Evolutionary conservation across 2,113 vertebrate species (phyloP).

Genomic region (Sarotherodon lohbergeri): DNA sequence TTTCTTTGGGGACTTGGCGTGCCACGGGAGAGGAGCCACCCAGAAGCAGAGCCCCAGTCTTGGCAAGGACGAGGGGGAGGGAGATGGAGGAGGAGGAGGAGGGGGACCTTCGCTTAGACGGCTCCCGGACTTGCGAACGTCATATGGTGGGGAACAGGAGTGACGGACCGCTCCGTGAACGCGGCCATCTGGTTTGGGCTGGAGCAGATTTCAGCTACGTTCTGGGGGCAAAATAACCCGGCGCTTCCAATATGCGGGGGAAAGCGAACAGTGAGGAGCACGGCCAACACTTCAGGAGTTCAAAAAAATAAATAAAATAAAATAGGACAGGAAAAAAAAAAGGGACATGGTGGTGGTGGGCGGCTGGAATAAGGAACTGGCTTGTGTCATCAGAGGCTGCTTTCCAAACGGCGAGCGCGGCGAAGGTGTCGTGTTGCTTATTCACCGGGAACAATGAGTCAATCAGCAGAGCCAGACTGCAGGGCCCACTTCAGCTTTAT

Average conservation of each 20-base stretch:
- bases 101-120: slow-evolving; percentile 39
- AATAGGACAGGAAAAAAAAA: neutral
- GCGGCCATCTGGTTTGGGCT: slow-evolving; percentile 75
- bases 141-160: slow-evolving; percentile 77
- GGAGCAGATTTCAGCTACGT: slow-evolving; percentile 75
- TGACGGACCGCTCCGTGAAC: slow-evolving; percentile 68
- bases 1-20: slow-evolving; percentile 67
- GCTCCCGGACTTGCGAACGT: slow-evolving; percentile 72
- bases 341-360: slow-evolving; percentile 42
- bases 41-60: slow-evolving; percentile 67
- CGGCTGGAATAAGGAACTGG: slow-evolving; percentile 39
- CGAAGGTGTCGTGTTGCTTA: slow-evolving; percentile 47
- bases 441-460: slow-evolving; percentile 55
- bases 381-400: slow-evolving; percentile 38
- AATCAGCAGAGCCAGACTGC: slow-evolving; percentile 11
- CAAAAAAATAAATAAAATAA: slow-evolving; percentile 18
- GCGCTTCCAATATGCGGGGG: slow-evolving; percentile 70
- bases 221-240: slow-evolving; percentile 73
- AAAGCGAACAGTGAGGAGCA: slow-evolving; percentile 12
- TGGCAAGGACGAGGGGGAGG: slow-evolving; percentile 44
- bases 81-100: neutral
- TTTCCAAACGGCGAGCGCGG: slow-evolving; percentile 29
- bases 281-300: slow-evolving; percentile 54
- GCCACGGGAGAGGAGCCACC: slow-evolving; percentile 55
- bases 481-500: slow-evolving; percentile 14